Conservation (phyloP, 2,797 vertebrate genomes). For the Phataginus tetradactyla region DNA sequence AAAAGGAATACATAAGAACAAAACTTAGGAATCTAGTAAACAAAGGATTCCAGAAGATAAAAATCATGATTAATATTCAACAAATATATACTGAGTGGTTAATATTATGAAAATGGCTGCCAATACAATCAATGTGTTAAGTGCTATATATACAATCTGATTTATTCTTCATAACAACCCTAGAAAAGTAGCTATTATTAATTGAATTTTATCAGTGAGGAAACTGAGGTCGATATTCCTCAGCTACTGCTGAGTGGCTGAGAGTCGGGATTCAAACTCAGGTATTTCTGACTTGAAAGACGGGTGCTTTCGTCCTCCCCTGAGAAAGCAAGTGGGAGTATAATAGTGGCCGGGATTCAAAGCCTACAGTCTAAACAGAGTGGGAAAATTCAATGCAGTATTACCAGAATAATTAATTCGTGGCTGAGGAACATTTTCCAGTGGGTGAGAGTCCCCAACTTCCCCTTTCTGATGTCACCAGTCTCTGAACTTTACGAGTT, state of each 20-base stretch:
- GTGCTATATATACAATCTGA: not conserved
- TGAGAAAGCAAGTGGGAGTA: not conserved
- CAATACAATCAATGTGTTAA: not conserved
- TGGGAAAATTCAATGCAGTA: not conserved
- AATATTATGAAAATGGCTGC: not conserved
- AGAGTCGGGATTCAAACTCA: not conserved
- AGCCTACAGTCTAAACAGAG: not conserved
- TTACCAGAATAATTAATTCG: not conserved
- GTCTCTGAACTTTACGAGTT: not conserved
- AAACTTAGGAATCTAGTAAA: not conserved
- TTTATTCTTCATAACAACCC: not conserved
- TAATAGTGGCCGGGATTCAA: not conserved
- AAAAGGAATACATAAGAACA: not conserved
- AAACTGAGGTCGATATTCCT: not conserved
- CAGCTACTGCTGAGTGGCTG: not conserved
- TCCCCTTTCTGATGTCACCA: not conserved
- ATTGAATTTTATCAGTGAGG: not conserved
- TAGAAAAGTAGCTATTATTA: not conserved
- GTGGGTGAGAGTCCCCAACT: not conserved
- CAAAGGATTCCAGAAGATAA: not conserved
- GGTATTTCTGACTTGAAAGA: not conserved
- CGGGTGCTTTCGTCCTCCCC: not conserved
- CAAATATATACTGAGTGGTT: not conserved
- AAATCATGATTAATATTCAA: not conserved
- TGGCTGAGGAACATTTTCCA: not conserved